Conservation (phyloP, 2,888 invertebrate genomes). For the Eupeodes luniger region DNA sequence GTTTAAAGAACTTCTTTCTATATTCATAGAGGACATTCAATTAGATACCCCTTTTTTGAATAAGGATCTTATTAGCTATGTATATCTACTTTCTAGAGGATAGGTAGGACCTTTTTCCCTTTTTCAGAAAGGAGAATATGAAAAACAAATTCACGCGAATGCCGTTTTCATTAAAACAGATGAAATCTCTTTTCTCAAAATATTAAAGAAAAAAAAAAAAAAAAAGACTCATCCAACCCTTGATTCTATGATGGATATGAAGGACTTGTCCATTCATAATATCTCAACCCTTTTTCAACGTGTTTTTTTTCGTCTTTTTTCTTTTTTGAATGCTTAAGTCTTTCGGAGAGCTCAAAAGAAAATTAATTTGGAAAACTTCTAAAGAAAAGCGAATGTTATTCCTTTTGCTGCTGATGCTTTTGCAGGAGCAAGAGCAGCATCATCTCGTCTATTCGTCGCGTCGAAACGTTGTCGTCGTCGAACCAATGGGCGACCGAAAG, state of each 20-base stretch:
- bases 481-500: too few species aligned
- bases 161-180: conserved; percentile 53
- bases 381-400: conserved; percentile 65
- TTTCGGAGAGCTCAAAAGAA: conserved; percentile 63
- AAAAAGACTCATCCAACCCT: conserved; percentile 21
- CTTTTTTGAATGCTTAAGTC: neutral
- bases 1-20: conserved; percentile 4
- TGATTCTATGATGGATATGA: conserved; percentile 50
- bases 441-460: conserved; percentile 45
- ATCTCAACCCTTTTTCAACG: conserved; percentile 21
- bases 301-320: neutral
- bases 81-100: too few species aligned
- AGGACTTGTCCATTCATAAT: conserved; percentile 72
- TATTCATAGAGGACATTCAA: conserved; percentile 27
- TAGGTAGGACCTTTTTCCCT: conserved; percentile 27
- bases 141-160: conserved; percentile 49
- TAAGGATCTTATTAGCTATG: conserved; percentile 30
- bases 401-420: conserved; percentile 39
- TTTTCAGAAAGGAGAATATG: conserved; percentile 8
- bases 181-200: conserved; percentile 26
- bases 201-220: neutral
- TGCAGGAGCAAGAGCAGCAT: neutral
- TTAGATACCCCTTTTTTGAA: conserved; percentile 44
- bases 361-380: conserved; percentile 72
- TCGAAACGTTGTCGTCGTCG: neutral